Conservation (phyloP, 2,113 vertebrate species). For the Percopsis transmontana region DNA sequence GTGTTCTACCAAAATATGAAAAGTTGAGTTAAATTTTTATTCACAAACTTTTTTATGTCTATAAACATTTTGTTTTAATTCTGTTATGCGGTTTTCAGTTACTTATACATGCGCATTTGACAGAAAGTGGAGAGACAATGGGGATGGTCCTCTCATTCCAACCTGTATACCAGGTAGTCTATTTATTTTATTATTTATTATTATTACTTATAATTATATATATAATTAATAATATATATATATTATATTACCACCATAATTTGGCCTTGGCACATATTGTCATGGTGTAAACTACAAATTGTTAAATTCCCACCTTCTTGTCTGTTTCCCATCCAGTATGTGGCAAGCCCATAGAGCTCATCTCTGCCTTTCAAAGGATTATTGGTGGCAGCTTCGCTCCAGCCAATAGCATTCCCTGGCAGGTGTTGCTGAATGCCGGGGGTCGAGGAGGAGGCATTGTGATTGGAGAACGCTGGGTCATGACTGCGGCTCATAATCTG, state of each 20-base stretch:
- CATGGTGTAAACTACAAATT: too few species aligned
- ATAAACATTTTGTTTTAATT: background rate
- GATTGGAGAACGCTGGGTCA: constrained; percentile 68
- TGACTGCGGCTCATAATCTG: constrained; percentile 71
- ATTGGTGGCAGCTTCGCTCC: constrained; percentile 51
- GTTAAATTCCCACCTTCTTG: constrained; percentile 10
- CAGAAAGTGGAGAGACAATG: constrained; percentile 62
- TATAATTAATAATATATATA: background rate
- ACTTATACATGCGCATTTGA: constrained; percentile 63
- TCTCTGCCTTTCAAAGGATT: constrained; percentile 27
- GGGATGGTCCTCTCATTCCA: constrained; percentile 37
- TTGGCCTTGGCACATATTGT: background rate
- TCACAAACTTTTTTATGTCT: background rate
- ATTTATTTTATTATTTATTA: background rate
- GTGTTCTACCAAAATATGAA: background rate
- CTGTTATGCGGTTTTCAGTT: constrained; percentile 40
- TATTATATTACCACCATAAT: too few species aligned
- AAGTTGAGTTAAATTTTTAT: background rate
- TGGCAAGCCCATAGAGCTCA: constrained; percentile 38
- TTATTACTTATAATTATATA: background rate
- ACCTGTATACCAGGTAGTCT: constrained; percentile 68
- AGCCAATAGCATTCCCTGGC: constrained; percentile 68
- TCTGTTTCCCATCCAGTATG: constrained; percentile 58
- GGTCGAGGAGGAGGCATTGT: constrained; percentile 60
- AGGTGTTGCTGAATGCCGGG: constrained; percentile 36